Conservation (phyloP, 37 sponge, comb jelly and placozoan genomes). For the Ephydatia muelleri region DNA sequence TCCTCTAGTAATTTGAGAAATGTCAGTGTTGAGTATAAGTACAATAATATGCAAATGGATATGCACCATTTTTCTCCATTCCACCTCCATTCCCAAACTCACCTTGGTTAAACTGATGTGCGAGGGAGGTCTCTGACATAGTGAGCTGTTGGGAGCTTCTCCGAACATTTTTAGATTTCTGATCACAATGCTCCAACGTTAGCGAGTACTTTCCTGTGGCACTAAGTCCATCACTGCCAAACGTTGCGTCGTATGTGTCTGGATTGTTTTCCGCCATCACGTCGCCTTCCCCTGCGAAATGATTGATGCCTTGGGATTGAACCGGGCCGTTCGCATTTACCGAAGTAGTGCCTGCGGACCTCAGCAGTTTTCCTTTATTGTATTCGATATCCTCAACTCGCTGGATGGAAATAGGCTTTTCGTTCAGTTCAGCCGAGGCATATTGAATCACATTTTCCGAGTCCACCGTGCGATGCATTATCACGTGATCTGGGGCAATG, state of each 20-base stretch:
- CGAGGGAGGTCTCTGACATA: not conserved
- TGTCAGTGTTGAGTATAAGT: not conserved
- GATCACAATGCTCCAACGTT: not conserved
- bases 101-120: not conserved
- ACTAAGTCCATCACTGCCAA: not conserved
- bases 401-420: not conserved
- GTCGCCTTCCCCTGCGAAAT: not conserved
- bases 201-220: not conserved
- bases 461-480: constrained; percentile 1
- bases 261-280: not conserved
- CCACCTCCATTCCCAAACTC: not conserved
- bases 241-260: not conserved
- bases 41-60: too few species aligned
- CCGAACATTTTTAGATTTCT: not conserved
- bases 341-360: not conserved
- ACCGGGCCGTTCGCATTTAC: not conserved
- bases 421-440: not conserved
- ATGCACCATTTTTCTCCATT: too few species aligned
- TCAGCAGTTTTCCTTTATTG: not conserved
- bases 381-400: not conserved
- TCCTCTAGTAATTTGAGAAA: not conserved
- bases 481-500: not conserved
- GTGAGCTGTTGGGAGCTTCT: not conserved
- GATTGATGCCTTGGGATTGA: not conserved
- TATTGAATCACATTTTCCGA: not conserved